Evolutionary conservation across 2,113 vertebrate species (phyloP), one percentile per base, ranked within the genome.

Genomic region (Acrocephalus arundinaceus): DNA sequence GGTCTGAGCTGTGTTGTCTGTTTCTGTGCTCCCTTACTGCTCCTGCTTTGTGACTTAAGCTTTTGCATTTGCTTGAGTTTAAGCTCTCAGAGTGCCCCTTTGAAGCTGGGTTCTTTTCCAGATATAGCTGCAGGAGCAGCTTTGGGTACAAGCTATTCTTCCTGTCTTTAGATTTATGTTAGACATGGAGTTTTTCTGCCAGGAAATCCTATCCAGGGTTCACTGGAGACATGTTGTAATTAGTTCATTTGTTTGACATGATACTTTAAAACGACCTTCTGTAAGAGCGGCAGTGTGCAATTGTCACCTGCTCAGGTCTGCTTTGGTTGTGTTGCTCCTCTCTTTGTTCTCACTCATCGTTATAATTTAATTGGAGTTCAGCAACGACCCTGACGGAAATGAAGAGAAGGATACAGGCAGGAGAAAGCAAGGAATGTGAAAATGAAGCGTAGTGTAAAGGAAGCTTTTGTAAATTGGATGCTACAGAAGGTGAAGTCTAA

Each of bases 331-430:
- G 82, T 76, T 81, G 35, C 80, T 87, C 41, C 82, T 87, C 57
- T 45, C 85, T 97, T 96, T 95, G 75, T 90, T 96, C 75, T 68
- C 70, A 28, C 81, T 92, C 8, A 0, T 80, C 92, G 93, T 89
- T 94, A 87, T 89, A 70, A 65, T 96, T 95, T 97, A 85, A 95
- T 96, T 95, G 93, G 91, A 90, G 90, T 90, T 95, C 73, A 87
- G 57, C 91, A 96, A 45, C 0, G 23, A 85, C 83, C 66, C 62
- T 92, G 78, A 51, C 24, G 7, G 88, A 96, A 96, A 94, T 68
- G 22, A 87, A 65, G 55, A 73, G 25, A 93, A 31, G 48, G 46
- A 45, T 71, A 77, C 66, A 68, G 71, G 72, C 81, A 85, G 85
- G 52, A 83, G 77, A 82, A 94, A 82, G 88, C 59, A 77, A 79